Evolutionary conservation across 2,888 invertebrate genomes (phyloP), one percentile per base, ranked within the genome.

Genomic region (Fragum whitleyi): DNA sequence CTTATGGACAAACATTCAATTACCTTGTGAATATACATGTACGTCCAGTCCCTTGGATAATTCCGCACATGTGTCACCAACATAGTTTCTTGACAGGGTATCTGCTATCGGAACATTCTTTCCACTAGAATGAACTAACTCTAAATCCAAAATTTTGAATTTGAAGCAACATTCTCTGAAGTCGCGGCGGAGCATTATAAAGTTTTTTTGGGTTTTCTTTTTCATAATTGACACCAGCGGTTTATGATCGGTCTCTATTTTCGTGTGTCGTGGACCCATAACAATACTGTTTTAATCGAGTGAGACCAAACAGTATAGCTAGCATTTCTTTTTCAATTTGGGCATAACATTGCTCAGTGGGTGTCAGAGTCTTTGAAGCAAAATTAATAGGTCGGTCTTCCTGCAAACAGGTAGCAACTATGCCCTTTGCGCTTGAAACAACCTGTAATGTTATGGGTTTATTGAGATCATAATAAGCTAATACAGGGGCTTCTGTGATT

Each of bases 281-380:
- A n/a, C 14, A 28, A 21, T 16, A 67, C 14, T 67, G 67, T 19
- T 39, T 32, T 19, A 67, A 67, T 9, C 53, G 19, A 23, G 11
- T 69, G 26, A 36, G 21, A 7, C 28, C 69, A 51, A 69, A 69
- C 51, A 51, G 26, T 26, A 26, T 67, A 6, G 36, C 67, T 21
- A 67, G 14, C 53, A 69, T 59, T 71, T 55, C 57, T 47, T 81
- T 81, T 53, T 82, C 85, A 32, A 79, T 81, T 69, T 85, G 81
- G 0, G 77, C 76, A 57, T 85, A 85, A 19, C 73, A 57, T 19
- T 74, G 47, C 47, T 82, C 79, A 1, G 73, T 65, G 6, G 51
- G 26, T 0, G 85, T 82, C 59, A 82, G 32, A 0, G 77, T 61
- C 65, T 85, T 85, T 19, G 77, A 85, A 14, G 81, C 79, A 32